phyloP scores from a whole-genome alignment of 2,797 vertebrate genomes.

The Novumbra hubbsi region DNA sequence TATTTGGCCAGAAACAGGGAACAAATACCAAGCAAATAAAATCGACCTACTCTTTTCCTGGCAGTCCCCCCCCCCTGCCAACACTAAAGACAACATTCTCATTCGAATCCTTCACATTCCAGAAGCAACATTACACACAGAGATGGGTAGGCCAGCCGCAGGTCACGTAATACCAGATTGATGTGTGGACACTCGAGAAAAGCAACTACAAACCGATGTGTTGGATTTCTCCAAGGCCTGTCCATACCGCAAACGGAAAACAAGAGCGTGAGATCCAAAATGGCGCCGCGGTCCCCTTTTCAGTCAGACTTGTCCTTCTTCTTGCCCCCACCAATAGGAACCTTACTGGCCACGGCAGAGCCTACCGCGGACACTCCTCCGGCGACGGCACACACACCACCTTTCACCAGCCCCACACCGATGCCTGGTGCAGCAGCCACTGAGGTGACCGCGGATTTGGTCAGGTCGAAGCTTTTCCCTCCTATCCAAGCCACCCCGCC shows the following conservation, averaged over 20 bases:
- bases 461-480: slow-evolving; percentile 90
- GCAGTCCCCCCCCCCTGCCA: neutral
- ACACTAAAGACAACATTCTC: neutral
- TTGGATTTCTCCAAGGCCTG: slow-evolving; percentile 21
- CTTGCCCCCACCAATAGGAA: slow-evolving; percentile 87
- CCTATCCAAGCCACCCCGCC: slow-evolving; percentile 93
- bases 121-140: slow-evolving; percentile 38
- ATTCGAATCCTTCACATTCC: slow-evolving; percentile 9
- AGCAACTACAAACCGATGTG: neutral
- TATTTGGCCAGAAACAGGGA: neutral
- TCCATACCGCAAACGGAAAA: slow-evolving; percentile 28
- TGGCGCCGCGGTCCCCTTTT: slow-evolving; percentile 39
- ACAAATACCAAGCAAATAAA: neutral
- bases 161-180: slow-evolving; percentile 23
- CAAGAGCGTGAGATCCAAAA: slow-evolving; percentile 29
- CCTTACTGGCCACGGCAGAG: slow-evolving; percentile 90
- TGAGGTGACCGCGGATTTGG: slow-evolving; percentile 88
- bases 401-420: slow-evolving; percentile 92
- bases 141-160: slow-evolving; percentile 31
- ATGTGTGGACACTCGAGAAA: slow-evolving; percentile 31
- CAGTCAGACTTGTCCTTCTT: slow-evolving; percentile 99
- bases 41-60: neutral
- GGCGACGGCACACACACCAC: slow-evolving; percentile 88
- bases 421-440: slow-evolving; percentile 88
- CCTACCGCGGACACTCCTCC: slow-evolving; percentile 90